A percentile compares a stretch with the other conserved stretches of the same genome.
Evolutionary conservation across 2,888 invertebrate species (phyloP).

Genomic region (Trissolcus brochymenae): DNA sequence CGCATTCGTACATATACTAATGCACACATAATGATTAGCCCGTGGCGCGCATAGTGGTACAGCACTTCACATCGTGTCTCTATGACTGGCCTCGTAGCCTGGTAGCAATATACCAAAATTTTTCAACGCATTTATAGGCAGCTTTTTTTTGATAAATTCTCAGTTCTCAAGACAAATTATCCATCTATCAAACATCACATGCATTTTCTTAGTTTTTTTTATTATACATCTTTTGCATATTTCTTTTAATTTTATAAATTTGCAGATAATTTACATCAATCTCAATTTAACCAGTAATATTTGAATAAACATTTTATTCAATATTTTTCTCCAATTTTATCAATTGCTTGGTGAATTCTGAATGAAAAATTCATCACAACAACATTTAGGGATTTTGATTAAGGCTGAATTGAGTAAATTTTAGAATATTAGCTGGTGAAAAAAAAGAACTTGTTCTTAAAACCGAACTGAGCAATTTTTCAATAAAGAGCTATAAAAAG

Average conservation of each 20-base stretch:
- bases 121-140: conserved; percentile 52
- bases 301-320: too few relatives aligned
- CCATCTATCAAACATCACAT: too few relatives aligned
- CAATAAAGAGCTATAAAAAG: conserved; percentile 9
- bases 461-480: conserved; percentile 39
- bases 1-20: conserved; percentile 60
- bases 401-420: too few relatives aligned
- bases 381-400: too few relatives aligned
- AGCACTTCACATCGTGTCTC: conserved; percentile 73
- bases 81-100: conserved; percentile 70
- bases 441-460: not conserved
- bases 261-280: not conserved
- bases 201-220: not conserved
- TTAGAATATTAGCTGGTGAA: too few relatives aligned
- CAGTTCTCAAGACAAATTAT: conserved; percentile 17
- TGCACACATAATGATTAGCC: conserved; percentile 62
- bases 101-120: conserved; percentile 66
- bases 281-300: not conserved
- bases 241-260: not conserved
- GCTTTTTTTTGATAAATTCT: conserved; percentile 44
- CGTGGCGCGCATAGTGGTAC: conserved; percentile 73
- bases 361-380: too few relatives aligned
- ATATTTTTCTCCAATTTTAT: too few relatives aligned
- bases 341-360: too few relatives aligned
- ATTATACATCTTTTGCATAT: not conserved